Evolutionary conservation across 2,797 vertebrate species (phyloP), one percentile per base, ranked within the genome.

Genomic region (Adrianichthys oophorus): DNA sequence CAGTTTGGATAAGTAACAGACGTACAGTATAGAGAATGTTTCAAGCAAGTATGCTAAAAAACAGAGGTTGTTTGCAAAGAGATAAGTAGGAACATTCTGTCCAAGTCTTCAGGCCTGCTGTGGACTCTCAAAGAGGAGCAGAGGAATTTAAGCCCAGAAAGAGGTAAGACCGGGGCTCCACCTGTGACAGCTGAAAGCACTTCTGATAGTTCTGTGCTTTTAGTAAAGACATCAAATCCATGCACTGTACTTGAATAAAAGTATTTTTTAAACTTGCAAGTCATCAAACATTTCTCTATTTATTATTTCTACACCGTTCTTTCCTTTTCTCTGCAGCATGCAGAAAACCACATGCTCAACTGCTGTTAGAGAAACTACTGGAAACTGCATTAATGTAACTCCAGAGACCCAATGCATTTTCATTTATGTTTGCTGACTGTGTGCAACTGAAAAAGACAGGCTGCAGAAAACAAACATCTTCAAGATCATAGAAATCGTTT

Each of bases 61-160:
- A 78, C 69, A 80, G 75, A 23, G 48, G 59, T 59, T 74, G 63
- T 70, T 83, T 65, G 56, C 63, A 41, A 42, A 41, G 59, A 42
- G 67, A 60, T 6, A 59, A 76, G 84, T 53, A 86, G 75, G 46
- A 18, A 45, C 49, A 18, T 62, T 69, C 80, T 83, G 81, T 83
- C 44, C 60, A 0, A 13, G 52, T 56, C 41, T 68, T 3, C 32
- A 37, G 72, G 65, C 77, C 61, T 50, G 3, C 64, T 59, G 65
- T 48, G 65, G 66, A 67, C 72, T 62, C 56, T 57, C 72, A 84
- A 71, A 80, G 61, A 64, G 21, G 37, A 23, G 13, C 32, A 47
- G 49, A 76, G 66, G 65, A 82, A 72, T 74, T 65, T 23, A 14
- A 44, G 15, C 65, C 32, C 65, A 68, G 42, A 53, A 24, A 62